Percentiles rank a stretch among this genome's conserved stretches.
These are phyloP conservation scores for Dolichomitus sp. DNA, from an alignment of 2,888 invertebrate species.

Conservation along the genomic window DNA sequence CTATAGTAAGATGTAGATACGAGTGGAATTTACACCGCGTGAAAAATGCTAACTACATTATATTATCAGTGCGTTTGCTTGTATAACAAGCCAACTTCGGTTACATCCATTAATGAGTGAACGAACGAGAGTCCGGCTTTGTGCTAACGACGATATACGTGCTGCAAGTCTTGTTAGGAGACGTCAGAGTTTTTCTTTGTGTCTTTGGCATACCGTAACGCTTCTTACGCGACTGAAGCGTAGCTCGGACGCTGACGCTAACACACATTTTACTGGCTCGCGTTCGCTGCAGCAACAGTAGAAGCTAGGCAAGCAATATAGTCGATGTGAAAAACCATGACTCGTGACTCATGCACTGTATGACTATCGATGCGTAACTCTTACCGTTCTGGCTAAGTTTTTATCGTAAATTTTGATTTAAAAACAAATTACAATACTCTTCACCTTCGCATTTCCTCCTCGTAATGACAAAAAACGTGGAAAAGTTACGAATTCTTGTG, in stretches of 20 bases:
- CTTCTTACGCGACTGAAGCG: background rate
- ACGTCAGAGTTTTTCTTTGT: constrained; percentile 45
- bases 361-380: constrained; percentile 52
- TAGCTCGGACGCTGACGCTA: constrained; percentile 9
- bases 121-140: constrained; percentile 15
- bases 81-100: background rate
- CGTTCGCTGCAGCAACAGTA: background rate
- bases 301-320: background rate
- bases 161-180: constrained; percentile 41
- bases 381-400: constrained; percentile 8
- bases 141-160: constrained; percentile 19
- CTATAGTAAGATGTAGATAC: background rate
- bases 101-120: constrained; percentile 55
- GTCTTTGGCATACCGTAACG: background rate
- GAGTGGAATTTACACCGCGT: background rate
- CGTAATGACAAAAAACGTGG: background rate
- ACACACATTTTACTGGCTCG: constrained; percentile 25
- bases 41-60: constrained; percentile 24
- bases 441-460: background rate
- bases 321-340: constrained; percentile 25
- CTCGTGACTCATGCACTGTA: constrained; percentile 39
- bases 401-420: background rate
- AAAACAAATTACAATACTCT: background rate
- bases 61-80: background rate
- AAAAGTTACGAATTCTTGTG: constrained; percentile 27